A percentile compares a stretch with the other conserved stretches of the same genome.
These are phyloP conservation scores for Drosophila nannoptera DNA, from an alignment of 1,140 invertebrate species.

Conservation along the genomic window DNA sequence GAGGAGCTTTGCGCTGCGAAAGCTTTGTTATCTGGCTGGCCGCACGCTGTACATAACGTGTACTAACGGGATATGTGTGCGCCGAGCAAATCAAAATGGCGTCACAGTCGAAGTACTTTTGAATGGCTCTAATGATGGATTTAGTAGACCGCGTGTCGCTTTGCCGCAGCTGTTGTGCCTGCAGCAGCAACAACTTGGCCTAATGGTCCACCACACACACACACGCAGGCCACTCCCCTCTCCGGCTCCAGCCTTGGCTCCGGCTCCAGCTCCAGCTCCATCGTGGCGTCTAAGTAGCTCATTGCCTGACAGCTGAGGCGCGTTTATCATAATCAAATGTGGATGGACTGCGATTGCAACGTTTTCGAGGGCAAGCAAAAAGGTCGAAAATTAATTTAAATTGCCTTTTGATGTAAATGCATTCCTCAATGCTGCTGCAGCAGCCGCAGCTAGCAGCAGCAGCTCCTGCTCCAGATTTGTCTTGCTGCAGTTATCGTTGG, in stretches of 20 bases:
- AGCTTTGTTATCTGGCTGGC: slow-evolving; percentile 69
- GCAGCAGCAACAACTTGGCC: slow-evolving; percentile 24
- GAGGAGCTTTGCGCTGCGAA: slow-evolving; percentile 55
- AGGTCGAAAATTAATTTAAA: slow-evolving; percentile 76
- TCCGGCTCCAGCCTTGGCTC: neutral
- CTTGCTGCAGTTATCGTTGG: slow-evolving; percentile 39
- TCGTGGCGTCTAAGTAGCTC: slow-evolving; percentile 70
- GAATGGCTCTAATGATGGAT: slow-evolving; percentile 30
- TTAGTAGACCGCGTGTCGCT: slow-evolving; percentile 46
- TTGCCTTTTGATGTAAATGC: slow-evolving; percentile 77
- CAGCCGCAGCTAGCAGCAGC: slow-evolving; percentile 14
- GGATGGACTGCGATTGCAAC: slow-evolving; percentile 52
- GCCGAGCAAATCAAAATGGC: slow-evolving; percentile 67
- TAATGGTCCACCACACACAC: slow-evolving; percentile 50
- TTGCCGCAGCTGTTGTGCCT: slow-evolving; percentile 69
- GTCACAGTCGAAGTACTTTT: slow-evolving; percentile 33
- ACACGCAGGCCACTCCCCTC: too few relatives aligned
- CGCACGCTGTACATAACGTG: slow-evolving; percentile 29
- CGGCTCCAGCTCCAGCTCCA: slow-evolving; percentile 25
- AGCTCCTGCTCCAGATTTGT: slow-evolving; percentile 59
- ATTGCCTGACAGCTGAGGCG: slow-evolving; percentile 70
- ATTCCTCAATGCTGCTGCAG: slow-evolving; percentile 72
- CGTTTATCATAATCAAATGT: slow-evolving; percentile 77
- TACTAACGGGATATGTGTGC: slow-evolving; percentile 28
- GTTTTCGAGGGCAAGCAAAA: slow-evolving; percentile 35